Conservation (phyloP, 2,113 vertebrate species). For the Eira barbara region DNA sequence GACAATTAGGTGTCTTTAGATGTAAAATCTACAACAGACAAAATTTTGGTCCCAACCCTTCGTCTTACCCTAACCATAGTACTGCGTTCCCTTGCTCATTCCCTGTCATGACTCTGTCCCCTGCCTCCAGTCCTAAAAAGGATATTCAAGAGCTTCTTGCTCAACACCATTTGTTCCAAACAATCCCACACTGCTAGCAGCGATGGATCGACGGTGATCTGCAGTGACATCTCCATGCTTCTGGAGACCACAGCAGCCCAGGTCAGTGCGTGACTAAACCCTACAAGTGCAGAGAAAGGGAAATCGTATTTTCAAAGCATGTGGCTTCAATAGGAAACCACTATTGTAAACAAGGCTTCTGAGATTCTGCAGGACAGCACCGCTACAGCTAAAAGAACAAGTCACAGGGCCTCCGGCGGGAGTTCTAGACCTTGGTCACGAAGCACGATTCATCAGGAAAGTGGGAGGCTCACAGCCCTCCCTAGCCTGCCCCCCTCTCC, state of each 20-base stretch:
- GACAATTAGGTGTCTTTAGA: conserved; percentile 7
- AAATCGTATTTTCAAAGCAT: neutral
- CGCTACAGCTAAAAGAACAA: neutral
- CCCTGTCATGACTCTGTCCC: neutral
- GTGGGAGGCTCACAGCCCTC: neutral
- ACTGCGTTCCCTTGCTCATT: neutral
- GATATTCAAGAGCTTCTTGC: neutral
- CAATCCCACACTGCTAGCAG: neutral
- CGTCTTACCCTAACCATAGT: neutral
- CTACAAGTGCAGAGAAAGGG: neutral
- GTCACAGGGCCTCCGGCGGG: neutral
- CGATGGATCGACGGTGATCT: neutral
- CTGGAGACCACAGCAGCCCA: neutral
- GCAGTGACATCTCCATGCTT: neutral
- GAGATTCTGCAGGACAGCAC: neutral
- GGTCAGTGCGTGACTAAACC: neutral
- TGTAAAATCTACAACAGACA: neutral
- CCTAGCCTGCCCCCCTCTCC: neutral
- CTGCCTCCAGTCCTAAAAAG: neutral
- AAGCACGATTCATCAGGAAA: neutral
- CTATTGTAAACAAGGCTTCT: neutral
- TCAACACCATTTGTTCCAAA: neutral
- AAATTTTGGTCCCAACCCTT: neutral
- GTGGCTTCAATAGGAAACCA: neutral
- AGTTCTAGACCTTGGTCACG: neutral